A percentile compares a stretch with the other conserved stretches of the same genome.
phyloP scores from a whole-genome alignment of 1,140 invertebrate genomes.

The Drosophila seguyi region DNA sequence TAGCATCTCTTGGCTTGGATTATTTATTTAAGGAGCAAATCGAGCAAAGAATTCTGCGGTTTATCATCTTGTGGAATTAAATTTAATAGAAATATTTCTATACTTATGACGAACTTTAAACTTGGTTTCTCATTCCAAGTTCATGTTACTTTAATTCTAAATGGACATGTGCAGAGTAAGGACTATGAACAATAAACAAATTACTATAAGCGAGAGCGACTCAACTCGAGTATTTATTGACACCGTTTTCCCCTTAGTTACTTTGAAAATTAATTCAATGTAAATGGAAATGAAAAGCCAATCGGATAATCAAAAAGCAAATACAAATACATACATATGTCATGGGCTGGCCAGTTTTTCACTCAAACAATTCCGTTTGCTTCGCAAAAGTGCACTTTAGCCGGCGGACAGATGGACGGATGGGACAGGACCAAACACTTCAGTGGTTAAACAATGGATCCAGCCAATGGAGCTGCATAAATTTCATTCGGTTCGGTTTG shows the following conservation, averaged over 20 bases:
- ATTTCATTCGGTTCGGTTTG: constrained; percentile 45
- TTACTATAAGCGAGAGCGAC: background rate
- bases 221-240: background rate
- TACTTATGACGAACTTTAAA: background rate
- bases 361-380: constrained; percentile 30
- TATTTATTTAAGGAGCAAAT: background rate
- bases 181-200: background rate
- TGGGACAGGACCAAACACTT: constrained; percentile 49
- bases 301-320: constrained; percentile 55
- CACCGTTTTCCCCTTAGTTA: background rate
- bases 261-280: constrained; percentile 19
- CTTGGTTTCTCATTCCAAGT: background rate
- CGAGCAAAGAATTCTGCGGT: background rate
- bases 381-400: constrained; percentile 30
- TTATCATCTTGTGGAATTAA: background rate
- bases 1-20: background rate
- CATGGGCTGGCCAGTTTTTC: constrained; percentile 27
- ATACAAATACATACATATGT: constrained; percentile 27
- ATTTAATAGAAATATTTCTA: background rate
- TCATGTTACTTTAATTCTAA: background rate
- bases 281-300: constrained; percentile 36
- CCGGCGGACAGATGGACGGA: constrained; percentile 23
- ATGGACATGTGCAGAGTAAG: background rate
- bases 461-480: constrained; percentile 72
- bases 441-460: constrained; percentile 69